Evolutionary conservation across 2,888 invertebrate genomes (phyloP).

Genomic region (Melanchra persicariae): DNA sequence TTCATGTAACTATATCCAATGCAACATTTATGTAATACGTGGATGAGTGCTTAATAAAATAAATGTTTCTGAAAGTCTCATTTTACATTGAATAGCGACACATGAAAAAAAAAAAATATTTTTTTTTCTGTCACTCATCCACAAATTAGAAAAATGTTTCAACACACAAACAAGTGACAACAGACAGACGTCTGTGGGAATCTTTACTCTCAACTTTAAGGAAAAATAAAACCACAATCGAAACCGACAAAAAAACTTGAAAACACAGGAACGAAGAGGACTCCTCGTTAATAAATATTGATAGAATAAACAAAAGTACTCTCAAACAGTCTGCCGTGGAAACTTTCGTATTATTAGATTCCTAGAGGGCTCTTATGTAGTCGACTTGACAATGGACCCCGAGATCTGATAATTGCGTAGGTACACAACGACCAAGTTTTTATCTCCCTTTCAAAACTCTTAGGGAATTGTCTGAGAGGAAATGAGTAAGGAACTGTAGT

Average conservation of each 20-base stretch:
- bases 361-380: constrained; percentile 54
- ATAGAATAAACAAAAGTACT: constrained; percentile 50
- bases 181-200: not conserved
- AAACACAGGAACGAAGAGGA: constrained; percentile 3
- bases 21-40: too few species aligned
- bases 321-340: constrained; percentile 27
- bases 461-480: constrained; percentile 26
- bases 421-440: constrained; percentile 61
- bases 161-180: too few species aligned
- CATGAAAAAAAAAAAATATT: too few species aligned
- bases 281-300: constrained; percentile 47
- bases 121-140: too few species aligned
- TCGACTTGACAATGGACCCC: constrained; percentile 56
- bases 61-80: too few species aligned
- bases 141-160: too few species aligned
- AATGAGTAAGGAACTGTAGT: constrained; percentile 43
- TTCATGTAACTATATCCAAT: too few species aligned
- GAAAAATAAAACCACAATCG: not conserved
- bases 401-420: constrained; percentile 69
- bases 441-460: constrained; percentile 56
- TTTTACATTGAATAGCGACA: too few species aligned
- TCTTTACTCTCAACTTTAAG: not conserved
- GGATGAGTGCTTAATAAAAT: too few species aligned
- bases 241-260: constrained; percentile 7
- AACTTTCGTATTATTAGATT: constrained; percentile 58